phyloP scores from a whole-genome alignment of 64 coral and sea anemone species.

The Actinia equina region DNA sequence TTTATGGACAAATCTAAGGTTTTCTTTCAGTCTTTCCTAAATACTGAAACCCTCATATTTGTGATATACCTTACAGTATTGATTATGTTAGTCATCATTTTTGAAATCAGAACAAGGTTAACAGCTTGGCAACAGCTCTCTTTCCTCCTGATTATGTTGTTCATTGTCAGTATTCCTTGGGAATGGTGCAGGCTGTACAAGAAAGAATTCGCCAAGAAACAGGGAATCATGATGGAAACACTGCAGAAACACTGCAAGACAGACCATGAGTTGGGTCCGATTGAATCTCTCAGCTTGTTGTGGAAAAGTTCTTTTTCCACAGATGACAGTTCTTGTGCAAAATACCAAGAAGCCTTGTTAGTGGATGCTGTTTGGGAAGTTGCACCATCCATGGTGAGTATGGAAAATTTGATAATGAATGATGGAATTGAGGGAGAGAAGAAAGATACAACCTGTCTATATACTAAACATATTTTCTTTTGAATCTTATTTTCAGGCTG shows the following conservation, averaged over 20 bases:
- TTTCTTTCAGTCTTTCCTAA: constrained; percentile 11
- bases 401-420: too few relatives aligned
- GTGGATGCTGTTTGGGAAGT: constrained; percentile 97
- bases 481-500: constrained; percentile 50
- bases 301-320: constrained; percentile 54
- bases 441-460: not conserved
- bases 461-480: not conserved
- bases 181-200: constrained; percentile 92
- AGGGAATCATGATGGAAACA: constrained; percentile 59
- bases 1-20: not conserved
- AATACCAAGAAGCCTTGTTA: constrained; percentile 86
- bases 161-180: constrained; percentile 93
- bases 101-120: constrained; percentile 62
- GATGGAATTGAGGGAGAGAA: too few relatives aligned
- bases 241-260: constrained; percentile 60
- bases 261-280: constrained; percentile 40
- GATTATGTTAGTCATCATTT: not conserved
- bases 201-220: constrained; percentile 80
- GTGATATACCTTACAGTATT: constrained; percentile 2
- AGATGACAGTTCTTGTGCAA: constrained; percentile 52
- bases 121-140: constrained; percentile 47
- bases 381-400: constrained; percentile 70
- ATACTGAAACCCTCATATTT: constrained; percentile 31
- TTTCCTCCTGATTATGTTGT: constrained; percentile 41
- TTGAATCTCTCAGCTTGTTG: constrained; percentile 67